Evolutionary conservation across 2,797 vertebrate species (phyloP), one percentile per base, ranked within the genome.

Genomic region (Anniella stebbinsi): DNA sequence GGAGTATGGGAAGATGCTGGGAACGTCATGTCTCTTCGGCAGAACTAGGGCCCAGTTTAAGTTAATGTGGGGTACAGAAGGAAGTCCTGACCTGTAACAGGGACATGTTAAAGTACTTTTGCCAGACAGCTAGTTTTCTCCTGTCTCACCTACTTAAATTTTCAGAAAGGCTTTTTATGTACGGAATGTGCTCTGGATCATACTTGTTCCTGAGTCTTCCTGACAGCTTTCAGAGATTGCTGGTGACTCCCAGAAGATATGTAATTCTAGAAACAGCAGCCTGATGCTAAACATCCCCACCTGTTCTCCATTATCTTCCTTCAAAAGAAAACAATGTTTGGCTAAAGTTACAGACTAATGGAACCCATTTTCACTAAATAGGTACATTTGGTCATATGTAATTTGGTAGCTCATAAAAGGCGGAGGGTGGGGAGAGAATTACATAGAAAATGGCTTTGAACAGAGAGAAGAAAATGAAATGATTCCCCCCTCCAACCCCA

Each of bases 251-350:
- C 96, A 96, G 93, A 95, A 97, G 96, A 95, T 93, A 90, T 95
- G 96, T 97, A 97, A 97, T 96, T 97, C 95, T 97, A 96, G 97
- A 96, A 97, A 96, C 96, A 97, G 96, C 95, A 97, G 97, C 96
- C 88, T 97, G 95, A 96, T 96, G 89, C 91, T 96, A 96, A 96
- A 93, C 89, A 96, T 95, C 92, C 89, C 93, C 97, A 97, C 93
- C 93, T 97, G 97, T 95, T 97, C 95, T 81, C 91, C 90, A 96
- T 97, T 97, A 96, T 96, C 95, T 96, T 93, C 87, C 92, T 96
- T 96, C 92, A 94, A 95, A 96, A 97, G 96, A 97, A 96, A 97
- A 96, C 97, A 97, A 97, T 96, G 95, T 94, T 90, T 94, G 95
- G 95, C 93, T 97, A 96, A 95, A 93, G 94, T 97, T 96, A 94